phyloP scores from a whole-genome alignment of 2,888 invertebrate species.

The Copidosoma aretas region DNA sequence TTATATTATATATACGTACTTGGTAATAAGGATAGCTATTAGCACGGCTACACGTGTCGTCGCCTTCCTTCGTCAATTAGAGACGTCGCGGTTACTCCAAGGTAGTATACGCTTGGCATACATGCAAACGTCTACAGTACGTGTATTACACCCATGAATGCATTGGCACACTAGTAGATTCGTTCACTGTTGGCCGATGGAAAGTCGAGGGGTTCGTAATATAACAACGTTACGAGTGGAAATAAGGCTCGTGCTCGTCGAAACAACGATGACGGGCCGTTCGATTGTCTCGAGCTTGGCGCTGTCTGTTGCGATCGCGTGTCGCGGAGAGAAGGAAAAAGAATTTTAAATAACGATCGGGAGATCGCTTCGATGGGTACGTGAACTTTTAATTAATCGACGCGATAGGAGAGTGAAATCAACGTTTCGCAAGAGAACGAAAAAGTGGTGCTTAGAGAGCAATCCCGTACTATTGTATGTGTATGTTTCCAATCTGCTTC shows the following conservation, averaged over 20 bases:
- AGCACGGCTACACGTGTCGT: slow-evolving; percentile 9
- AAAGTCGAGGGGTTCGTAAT: slow-evolving; percentile 19
- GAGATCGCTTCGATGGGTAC: background rate
- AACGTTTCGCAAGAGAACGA: background rate
- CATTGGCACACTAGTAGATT: background rate
- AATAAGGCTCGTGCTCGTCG: background rate
- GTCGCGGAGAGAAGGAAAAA: background rate
- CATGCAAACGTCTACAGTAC: background rate
- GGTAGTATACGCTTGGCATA: too few species aligned
- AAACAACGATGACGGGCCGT: slow-evolving; percentile 10
- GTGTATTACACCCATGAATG: background rate
- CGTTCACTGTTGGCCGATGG: slow-evolving; percentile 1
- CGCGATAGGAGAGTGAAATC: background rate
- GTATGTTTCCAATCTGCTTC: too few species aligned
- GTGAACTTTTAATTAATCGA: background rate
- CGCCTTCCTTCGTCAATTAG: slow-evolving; percentile 18
- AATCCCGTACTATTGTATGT: too few species aligned
- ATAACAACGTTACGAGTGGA: background rate
- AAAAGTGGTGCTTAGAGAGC: too few species aligned
- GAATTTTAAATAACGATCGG: background rate
- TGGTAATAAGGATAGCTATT: too few species aligned
- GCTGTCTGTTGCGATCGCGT: background rate
- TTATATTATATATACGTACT: too few species aligned
- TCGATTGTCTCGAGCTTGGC: slow-evolving; percentile 18
- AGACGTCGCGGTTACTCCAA: slow-evolving; percentile 15